phyloP scores from a whole-genome alignment of 2,888 invertebrate genomes.

The Lacanobia oleracea region DNA sequence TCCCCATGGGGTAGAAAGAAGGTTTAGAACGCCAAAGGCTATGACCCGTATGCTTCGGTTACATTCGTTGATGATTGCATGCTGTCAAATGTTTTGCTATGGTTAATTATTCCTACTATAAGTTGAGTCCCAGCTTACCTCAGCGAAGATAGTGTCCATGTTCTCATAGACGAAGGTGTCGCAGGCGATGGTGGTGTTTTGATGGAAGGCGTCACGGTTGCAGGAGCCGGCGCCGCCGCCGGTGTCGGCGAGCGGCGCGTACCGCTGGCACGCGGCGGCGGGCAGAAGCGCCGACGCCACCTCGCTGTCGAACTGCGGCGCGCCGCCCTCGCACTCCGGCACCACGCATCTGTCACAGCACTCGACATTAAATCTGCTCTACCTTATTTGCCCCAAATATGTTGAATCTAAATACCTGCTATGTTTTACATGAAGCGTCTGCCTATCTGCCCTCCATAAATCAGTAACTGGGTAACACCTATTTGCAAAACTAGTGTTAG shows the following conservation, averaged over 20 bases:
- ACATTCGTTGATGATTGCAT: too few species aligned
- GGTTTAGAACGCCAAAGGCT: too few species aligned
- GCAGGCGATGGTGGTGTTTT: conserved; percentile 73
- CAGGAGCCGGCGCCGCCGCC: conserved; percentile 65
- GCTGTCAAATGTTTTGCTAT: too few species aligned
- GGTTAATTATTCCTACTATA: neutral
- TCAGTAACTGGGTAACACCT: too few species aligned
- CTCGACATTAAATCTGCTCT: neutral
- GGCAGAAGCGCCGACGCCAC: conserved; percentile 73
- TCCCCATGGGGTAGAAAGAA: too few species aligned
- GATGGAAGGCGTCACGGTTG: conserved; percentile 73
- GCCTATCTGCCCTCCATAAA: neutral
- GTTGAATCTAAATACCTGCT: too few species aligned
- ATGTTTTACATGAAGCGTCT: neutral
- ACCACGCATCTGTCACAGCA: conserved; percentile 86
- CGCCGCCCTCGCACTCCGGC: conserved; percentile 88
- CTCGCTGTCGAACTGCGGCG: conserved; percentile 67
- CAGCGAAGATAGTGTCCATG: conserved; percentile 81
- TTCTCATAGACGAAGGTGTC: conserved; percentile 78
- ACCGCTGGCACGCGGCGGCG: conserved; percentile 71
- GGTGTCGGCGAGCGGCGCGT: conserved; percentile 64
- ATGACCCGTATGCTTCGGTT: too few species aligned
- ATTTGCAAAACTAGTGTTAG: too few species aligned
- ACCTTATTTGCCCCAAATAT: neutral
- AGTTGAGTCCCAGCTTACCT: conserved; percentile 72